Evolutionary conservation across 2,113 vertebrate species (phyloP).

Genomic region (Gallinago media): DNA sequence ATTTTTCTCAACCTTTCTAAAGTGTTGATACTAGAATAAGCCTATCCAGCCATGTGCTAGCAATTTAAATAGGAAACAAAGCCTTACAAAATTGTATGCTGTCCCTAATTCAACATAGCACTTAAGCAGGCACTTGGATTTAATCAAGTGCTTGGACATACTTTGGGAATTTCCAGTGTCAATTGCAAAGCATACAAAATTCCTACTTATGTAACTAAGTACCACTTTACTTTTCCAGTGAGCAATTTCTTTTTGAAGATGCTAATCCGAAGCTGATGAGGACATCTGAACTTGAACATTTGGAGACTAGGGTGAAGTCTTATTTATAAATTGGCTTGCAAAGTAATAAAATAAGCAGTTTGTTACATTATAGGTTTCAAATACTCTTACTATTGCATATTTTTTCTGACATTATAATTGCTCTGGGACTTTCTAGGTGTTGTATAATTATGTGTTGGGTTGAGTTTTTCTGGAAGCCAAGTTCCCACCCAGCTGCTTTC

Average conservation of each 20-base stretch:
- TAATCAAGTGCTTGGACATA: not conserved
- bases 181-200: not conserved
- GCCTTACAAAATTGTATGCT: not conserved
- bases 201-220: not conserved
- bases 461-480: not conserved
- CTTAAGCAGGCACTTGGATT: not conserved
- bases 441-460: not conserved
- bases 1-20: not conserved
- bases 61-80: not conserved
- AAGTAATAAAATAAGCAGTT: not conserved
- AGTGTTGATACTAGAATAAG: not conserved
- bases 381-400: not conserved
- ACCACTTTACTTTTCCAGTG: not conserved
- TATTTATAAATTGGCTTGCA: not conserved
- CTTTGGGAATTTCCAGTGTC: not conserved
- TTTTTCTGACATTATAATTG: not conserved
- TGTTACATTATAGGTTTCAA: not conserved
- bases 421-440: not conserved
- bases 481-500: not conserved
- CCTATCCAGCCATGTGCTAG: not conserved
- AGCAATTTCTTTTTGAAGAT: not conserved
- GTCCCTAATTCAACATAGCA: not conserved
- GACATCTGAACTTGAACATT: not conserved
- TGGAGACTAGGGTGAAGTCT: not conserved
- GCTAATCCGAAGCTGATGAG: not conserved